Base-by-base conservation (phyloP, 2,888 invertebrate genomes). In the Eupithecia pulchellata region DNA sequence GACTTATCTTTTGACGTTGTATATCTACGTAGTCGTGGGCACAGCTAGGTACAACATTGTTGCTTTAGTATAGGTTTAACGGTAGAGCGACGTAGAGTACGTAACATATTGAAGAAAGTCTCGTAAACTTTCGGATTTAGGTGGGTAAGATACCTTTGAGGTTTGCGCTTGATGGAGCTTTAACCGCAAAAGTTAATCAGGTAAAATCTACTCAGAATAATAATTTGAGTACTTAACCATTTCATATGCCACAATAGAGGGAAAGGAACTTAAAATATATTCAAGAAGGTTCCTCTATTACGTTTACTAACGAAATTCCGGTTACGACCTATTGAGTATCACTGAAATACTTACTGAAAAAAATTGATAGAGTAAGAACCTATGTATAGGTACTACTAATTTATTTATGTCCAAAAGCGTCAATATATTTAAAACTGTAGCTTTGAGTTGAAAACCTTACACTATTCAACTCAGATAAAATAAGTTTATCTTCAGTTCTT, bases 81-180 rank as follows among this genome's bases (percentile, higher is more conserved):
- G 29, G 29, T 29, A 57, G 29, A 57, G 17, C 42, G 11, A 27
- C 29, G 17, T 57, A 57, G 6, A 27, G 27, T 30, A n/a, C 4
- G 17, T n/a, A 20, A 42, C 2, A 20, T 29, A 42, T 11, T 42
- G 11, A 42, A 32, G 39, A 30, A 63, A 65, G 61, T 68, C 34
- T 20, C 36, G 47, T 39, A 57, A 67, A 67, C 25, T 67, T 66
- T 36, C 36, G 60, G 20, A 52, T 65, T 52, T 47, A 60, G n/a
- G 17, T 60, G 58, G 11, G 25, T 52, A 52, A 25, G 25, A 25
- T 52, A 52, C 60, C 63, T 67, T 32, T 66, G 70, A 63, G 70
- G 66, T 66, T 70, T 67, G 55, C 36, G 66, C 64, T 71, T 67
- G 64, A 71, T 71, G 17, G 58, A 71, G 66, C 67, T 57, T 47